A percentile compares a stretch with the other conserved stretches of the same genome.
Evolutionary conservation across 2,113 vertebrate genomes (phyloP).

Genomic region (Gymnarchus niloticus): DNA sequence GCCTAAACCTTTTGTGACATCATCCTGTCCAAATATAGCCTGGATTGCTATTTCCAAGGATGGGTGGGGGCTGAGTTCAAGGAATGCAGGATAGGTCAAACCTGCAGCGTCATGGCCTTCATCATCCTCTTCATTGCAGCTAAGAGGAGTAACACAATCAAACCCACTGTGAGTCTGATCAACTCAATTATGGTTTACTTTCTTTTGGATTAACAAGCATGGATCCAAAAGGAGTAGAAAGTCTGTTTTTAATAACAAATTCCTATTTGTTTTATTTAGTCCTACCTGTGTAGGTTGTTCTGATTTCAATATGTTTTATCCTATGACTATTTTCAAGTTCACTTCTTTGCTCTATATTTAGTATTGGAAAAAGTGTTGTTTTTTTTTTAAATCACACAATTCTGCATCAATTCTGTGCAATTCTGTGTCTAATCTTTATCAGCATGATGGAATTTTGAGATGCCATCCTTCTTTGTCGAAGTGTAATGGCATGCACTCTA

Average conservation of each 20-base stretch:
- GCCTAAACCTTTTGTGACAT: slow-evolving; percentile 64
- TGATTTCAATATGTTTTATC: background rate
- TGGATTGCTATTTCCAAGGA: slow-evolving; percentile 5
- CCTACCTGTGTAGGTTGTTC: background rate
- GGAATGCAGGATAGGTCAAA: slow-evolving; percentile 35
- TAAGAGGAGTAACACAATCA: slow-evolving; percentile 12
- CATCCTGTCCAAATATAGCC: slow-evolving; percentile 69
- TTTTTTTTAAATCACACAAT: background rate
- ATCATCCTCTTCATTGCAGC: slow-evolving; percentile 31
- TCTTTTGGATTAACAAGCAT: background rate
- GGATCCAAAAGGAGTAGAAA: background rate
- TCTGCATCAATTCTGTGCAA: background rate
- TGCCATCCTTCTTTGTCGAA: background rate
- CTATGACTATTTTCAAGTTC: background rate
- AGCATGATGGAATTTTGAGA: background rate
- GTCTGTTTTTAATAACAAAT: background rate
- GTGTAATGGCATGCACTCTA: background rate
- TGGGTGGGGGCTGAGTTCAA: slow-evolving; percentile 26
- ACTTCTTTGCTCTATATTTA: background rate
- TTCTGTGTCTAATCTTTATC: background rate
- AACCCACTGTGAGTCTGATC: background rate
- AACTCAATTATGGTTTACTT: background rate
- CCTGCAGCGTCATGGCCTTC: slow-evolving; percentile 40
- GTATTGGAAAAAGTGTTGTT: background rate
- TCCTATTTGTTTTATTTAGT: background rate